These are phyloP conservation scores for Enteromius mattozi DNA, from an alignment of 2,797 vertebrate genomes.

Conservation along the genomic window DNA sequence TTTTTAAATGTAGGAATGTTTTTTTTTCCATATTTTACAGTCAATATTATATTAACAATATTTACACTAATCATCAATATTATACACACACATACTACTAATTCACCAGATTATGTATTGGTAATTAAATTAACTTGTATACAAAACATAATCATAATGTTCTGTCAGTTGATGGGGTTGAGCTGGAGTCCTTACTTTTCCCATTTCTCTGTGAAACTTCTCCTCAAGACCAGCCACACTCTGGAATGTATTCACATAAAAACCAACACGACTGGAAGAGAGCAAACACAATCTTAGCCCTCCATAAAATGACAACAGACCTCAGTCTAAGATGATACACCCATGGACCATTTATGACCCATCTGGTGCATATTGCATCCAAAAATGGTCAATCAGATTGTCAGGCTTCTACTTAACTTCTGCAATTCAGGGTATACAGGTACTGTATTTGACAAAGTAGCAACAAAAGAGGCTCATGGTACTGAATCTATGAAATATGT, in stretches of 20 bases:
- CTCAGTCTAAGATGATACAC: neutral
- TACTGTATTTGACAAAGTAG: neutral
- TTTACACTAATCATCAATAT: neutral
- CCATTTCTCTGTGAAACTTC: constrained; percentile 98
- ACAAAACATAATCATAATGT: neutral
- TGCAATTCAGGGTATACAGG: neutral
- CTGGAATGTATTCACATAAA: constrained; percentile 99
- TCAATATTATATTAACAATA: neutral
- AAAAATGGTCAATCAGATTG: neutral
- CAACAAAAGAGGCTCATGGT: neutral
- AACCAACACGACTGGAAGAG: constrained; percentile 90
- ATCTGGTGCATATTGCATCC: neutral
- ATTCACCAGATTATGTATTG: neutral
- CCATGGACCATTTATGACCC: neutral
- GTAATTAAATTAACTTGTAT: neutral
- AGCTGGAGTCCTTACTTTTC: constrained; percentile 83
- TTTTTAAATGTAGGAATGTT: neutral
- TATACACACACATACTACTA: neutral
- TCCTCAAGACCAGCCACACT: constrained; percentile 96
- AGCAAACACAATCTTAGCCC: constrained; percentile 16
- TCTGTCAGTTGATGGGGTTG: neutral
- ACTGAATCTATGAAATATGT: neutral
- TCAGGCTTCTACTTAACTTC: neutral
- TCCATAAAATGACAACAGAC: neutral
- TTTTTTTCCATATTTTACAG: neutral